These are phyloP conservation scores for Lasioglossum figueresi DNA, from an alignment of 2,888 invertebrate species.

Conservation along the genomic window DNA sequence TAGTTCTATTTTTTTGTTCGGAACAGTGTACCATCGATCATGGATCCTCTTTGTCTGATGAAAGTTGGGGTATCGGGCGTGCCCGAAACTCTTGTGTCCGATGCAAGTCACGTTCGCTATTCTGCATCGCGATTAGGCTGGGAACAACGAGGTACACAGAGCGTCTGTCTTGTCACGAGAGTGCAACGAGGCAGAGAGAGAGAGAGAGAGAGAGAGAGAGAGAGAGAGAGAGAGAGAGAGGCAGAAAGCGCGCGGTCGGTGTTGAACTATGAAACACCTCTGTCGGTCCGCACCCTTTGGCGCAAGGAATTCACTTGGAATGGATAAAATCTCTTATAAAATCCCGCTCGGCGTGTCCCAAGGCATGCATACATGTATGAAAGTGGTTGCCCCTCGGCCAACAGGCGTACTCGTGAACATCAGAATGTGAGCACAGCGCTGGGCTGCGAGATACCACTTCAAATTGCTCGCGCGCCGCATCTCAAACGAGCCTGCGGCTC, in stretches of 20 bases:
- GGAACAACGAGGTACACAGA: neutral
- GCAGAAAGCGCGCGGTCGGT: neutral
- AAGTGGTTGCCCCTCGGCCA: constrained; percentile 29
- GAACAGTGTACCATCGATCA: neutral
- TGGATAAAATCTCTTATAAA: constrained; percentile 54
- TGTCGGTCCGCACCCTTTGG: constrained; percentile 20
- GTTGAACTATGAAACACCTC: constrained; percentile 15
- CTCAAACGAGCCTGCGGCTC: constrained; percentile 46
- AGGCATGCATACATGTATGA: constrained; percentile 57
- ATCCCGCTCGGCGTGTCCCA: constrained; percentile 33
- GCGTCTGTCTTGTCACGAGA: neutral
- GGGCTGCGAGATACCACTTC: constrained; percentile 42
- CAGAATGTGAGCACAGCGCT: constrained; percentile 40
- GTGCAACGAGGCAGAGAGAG: neutral
- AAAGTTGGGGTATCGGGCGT: neutral
- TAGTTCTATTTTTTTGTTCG: neutral
- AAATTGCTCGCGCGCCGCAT: constrained; percentile 57
- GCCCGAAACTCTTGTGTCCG: neutral
- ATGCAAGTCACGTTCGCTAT: constrained; percentile 1
- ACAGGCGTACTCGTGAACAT: constrained; percentile 33
- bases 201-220: neutral
- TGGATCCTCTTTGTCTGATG: neutral
- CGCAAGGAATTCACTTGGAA: constrained; percentile 50
- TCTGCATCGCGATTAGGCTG: constrained; percentile 12
- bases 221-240: neutral